Evolutionary conservation across 1,140 invertebrate species (phyloP).

Genomic region (Drosophila ambigua): DNA sequence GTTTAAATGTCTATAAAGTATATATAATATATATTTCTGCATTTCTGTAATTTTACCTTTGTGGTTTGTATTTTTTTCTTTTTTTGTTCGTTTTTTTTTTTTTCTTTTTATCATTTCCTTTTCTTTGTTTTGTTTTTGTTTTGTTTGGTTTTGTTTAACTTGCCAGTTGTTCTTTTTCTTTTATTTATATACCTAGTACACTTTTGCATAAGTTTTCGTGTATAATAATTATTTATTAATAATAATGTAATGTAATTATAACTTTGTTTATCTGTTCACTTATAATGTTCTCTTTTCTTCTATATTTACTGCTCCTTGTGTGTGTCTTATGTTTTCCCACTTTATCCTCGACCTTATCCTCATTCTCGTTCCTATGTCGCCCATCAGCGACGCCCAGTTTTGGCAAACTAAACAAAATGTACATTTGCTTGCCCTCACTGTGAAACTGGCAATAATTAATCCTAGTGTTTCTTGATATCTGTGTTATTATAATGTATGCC

Average conservation of each 20-base stretch:
- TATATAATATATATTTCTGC: conserved; percentile 83
- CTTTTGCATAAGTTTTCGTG: conserved; percentile 73
- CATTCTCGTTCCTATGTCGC: conserved; percentile 28
- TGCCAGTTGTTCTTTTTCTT: conserved; percentile 46
- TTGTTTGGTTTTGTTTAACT: conserved; percentile 57
- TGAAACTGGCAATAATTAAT: conserved; percentile 61
- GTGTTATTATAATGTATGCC: conserved; percentile 34
- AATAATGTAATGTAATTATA: conserved; percentile 81
- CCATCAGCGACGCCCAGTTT: conserved; percentile 66
- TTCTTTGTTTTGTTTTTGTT: conserved; percentile 43
- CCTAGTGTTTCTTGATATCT: conserved; percentile 50
- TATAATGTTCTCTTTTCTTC: conserved; percentile 27
- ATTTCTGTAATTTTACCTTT: conserved; percentile 45
- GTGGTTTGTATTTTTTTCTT: conserved; percentile 36
- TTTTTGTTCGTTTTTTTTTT: conserved; percentile 50
- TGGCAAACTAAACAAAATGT: conserved; percentile 75
- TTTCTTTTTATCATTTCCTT: conserved; percentile 39
- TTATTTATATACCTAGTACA: conserved; percentile 67
- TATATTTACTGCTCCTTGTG: conserved; percentile 30
- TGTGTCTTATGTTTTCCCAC: conserved; percentile 23
- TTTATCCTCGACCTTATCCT: not conserved
- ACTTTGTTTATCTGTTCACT: conserved; percentile 66
- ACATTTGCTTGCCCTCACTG: conserved; percentile 52
- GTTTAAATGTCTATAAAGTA: conserved; percentile 84
- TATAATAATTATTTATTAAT: conserved; percentile 81